These are phyloP conservation scores for Phrynocephalus guinanensis DNA, from an alignment of 2,797 vertebrate species.

Conservation along the genomic window DNA sequence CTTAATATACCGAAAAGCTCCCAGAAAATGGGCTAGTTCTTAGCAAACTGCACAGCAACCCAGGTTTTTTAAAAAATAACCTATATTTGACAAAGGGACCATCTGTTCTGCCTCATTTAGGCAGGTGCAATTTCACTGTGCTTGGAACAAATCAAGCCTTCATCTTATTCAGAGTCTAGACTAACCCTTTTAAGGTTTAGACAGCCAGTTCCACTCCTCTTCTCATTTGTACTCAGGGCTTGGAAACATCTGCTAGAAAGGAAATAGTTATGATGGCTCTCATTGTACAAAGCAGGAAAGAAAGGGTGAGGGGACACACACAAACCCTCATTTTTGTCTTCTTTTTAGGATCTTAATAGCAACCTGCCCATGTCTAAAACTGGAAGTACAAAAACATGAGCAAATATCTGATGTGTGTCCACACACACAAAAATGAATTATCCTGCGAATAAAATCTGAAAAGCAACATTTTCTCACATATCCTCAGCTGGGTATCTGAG, in stretches of 20 bases:
- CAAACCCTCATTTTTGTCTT: background rate
- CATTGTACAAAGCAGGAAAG: constrained; percentile 10
- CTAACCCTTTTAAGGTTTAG: constrained; percentile 2
- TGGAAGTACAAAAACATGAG: constrained; percentile 1
- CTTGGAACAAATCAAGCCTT: background rate
- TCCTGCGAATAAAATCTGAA: constrained; percentile 1
- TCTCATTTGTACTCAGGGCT: background rate
- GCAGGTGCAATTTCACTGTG: too few species aligned
- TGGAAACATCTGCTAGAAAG: background rate
- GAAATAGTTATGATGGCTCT: constrained; percentile 16
- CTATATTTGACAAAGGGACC: constrained; percentile 10
- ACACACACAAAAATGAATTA: background rate
- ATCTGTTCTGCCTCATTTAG: background rate
- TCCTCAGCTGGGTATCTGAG: background rate
- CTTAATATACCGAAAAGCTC: constrained; percentile 10
- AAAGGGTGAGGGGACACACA: background rate
- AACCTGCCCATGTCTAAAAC: background rate
- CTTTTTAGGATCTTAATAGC: constrained; percentile 23
- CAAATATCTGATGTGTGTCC: background rate
- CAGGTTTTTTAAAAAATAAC: background rate
- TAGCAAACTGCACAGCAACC: constrained; percentile 49
- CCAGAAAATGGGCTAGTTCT: constrained; percentile 57
- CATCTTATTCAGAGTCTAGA: background rate
- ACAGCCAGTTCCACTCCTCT: constrained; percentile 16
- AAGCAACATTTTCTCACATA: constrained; percentile 1